Evolutionary conservation across 1,140 invertebrate species (phyloP), one percentile per base, ranked within the genome.

Genomic region (Conopomorpha cramerella): DNA sequence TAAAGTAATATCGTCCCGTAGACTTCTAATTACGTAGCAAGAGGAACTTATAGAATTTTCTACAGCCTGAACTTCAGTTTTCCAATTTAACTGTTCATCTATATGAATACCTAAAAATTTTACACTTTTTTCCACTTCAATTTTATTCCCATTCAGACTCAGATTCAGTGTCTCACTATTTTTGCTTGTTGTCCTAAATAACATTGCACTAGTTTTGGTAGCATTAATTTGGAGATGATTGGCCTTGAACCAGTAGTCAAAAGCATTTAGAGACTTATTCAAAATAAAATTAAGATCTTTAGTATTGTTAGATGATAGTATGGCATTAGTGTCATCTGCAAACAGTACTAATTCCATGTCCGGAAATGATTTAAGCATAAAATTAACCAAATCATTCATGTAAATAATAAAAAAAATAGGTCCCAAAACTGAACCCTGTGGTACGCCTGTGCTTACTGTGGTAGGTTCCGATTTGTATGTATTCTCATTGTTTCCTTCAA

Each of bases 321-420:
- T 23, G 10, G 32, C 32, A 23, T 34, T 34, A 23, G 32, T 34
- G 12, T 34, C 32, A 13, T 34, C 32, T 6, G 32, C 32, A 34
- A 11, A 32, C n/a, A 34, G 7, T 34, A 34, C 12, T 12, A 12
- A 23, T 12, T n/a, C n/a, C n/a, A n/a, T n/a, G n/a, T n/a, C n/a
- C n/a, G n/a, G n/a, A n/a, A n/a, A n/a, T n/a, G n/a, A n/a, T n/a
- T n/a, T n/a, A n/a, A n/a, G n/a, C n/a, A 34, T 23, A 13, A 11
- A 23, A 8, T 34, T 12, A 2, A 34, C 3, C 11, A 34, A 11
- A 12, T 34, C 32, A 12, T 23, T 34, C 8, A 34, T 6, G 13
- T 23, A 25, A 2, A 25, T 32, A 11, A 32, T 34, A 34, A 34
- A 34, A 13, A 34, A 25, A 11, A 25, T 25, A 12, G 32, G 32